Percentiles rank a stretch among this genome's conserved stretches.
These are phyloP conservation scores for Margaritifera margaritifera DNA, from an alignment of 2,888 invertebrate genomes.

Conservation along the genomic window DNA sequence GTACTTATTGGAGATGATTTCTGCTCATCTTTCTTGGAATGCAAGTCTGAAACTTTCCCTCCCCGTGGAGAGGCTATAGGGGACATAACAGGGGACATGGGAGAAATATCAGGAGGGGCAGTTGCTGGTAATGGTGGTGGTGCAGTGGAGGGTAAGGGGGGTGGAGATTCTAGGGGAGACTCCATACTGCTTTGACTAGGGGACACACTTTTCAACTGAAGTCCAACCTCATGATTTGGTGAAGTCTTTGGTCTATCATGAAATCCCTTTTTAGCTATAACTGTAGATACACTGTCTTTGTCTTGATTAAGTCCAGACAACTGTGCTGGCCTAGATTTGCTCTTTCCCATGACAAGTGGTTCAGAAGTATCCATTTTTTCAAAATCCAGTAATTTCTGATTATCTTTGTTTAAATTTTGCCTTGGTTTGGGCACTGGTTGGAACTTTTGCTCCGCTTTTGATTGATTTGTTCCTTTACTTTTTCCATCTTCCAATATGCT, in stretches of 20 bases:
- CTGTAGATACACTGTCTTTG: constrained; percentile 1
- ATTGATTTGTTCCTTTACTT: not conserved
- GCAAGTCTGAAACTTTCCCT: not conserved
- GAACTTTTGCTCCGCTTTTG: constrained; percentile 2
- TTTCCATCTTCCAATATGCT: not conserved
- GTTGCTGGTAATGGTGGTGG: constrained; percentile 33
- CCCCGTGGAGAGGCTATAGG: constrained; percentile 1
- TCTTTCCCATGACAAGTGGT: constrained; percentile 4
- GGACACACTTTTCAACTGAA: constrained; percentile 13
- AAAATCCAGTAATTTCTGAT: constrained; percentile 3
- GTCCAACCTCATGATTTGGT: constrained; percentile 8
- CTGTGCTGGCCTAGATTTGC: constrained; percentile 26
- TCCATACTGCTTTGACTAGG: constrained; percentile 4
- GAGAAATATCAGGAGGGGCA: constrained; percentile 13
- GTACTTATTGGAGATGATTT: constrained; percentile 3
- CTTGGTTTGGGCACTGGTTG: constrained; percentile 41
- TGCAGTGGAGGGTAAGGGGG: constrained; percentile 37
- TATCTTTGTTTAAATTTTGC: constrained; percentile 18
- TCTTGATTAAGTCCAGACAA: constrained; percentile 23
- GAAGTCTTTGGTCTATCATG: constrained; percentile 24
- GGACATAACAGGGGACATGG: not conserved
- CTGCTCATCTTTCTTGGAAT: not conserved
- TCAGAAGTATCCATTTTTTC: constrained; percentile 47
- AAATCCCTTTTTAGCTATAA: constrained; percentile 19
- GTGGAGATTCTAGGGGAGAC: constrained; percentile 36